Percentiles rank a stretch among this genome's conserved stretches.
These are phyloP conservation scores for Meleagris gallopavo DNA, from an alignment of 2,113 vertebrate genomes.

Conservation along the genomic window DNA sequence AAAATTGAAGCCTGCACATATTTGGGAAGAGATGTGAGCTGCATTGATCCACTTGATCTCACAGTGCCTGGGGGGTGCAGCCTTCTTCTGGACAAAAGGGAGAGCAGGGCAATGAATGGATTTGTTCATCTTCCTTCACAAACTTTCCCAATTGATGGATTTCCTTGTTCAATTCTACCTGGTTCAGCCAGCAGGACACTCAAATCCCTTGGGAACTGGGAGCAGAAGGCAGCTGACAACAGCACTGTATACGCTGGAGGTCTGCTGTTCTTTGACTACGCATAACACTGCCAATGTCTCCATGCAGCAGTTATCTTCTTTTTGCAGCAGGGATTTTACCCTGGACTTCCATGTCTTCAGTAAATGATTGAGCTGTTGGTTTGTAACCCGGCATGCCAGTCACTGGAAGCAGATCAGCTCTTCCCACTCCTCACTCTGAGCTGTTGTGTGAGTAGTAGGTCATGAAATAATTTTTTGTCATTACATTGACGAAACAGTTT, in stretches of 20 bases:
- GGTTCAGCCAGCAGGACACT: not conserved
- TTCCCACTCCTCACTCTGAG: not conserved
- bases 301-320: not conserved
- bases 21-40: not conserved
- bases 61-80: not conserved
- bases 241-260: not conserved
- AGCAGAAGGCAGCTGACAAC: not conserved
- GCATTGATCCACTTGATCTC: not conserved
- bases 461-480: not conserved
- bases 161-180: not conserved
- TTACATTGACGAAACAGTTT: not conserved
- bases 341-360: not conserved
- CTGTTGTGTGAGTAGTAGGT: not conserved
- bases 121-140: not conserved
- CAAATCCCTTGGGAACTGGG: not conserved
- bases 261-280: not conserved
- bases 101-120: fast-evolving
- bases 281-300: not conserved
- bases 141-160: not conserved
- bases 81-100: not conserved
- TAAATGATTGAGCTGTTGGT: not conserved
- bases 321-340: not conserved
- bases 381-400: not conserved
- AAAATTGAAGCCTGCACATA: not conserved
- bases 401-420: not conserved